A percentile compares a stretch with the other conserved stretches of the same genome.
Conservation (phyloP, 2,113 vertebrate genomes). For the Heterochromis multidens region DNA sequence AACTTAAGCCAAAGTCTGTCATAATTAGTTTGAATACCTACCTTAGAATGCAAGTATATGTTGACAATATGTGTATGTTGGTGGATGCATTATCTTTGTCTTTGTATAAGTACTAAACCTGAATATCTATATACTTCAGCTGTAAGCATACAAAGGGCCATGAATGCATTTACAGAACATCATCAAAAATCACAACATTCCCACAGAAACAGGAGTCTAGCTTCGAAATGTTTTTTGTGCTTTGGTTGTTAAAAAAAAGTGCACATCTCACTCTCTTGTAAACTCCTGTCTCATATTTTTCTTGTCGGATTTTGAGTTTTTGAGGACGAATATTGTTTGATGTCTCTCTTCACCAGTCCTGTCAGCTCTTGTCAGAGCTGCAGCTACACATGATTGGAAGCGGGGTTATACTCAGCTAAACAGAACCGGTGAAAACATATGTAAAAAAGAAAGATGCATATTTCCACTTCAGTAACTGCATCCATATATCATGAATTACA, state of each 20-base stretch:
- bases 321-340: neutral
- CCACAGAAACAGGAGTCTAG: neutral
- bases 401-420: neutral
- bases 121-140: slow-evolving; percentile 24
- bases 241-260: neutral
- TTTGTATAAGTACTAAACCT: neutral
- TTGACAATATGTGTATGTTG: neutral
- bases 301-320: neutral
- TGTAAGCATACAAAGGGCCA: slow-evolving; percentile 9
- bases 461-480: neutral
- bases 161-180: neutral
- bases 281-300: neutral
- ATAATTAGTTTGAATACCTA: neutral
- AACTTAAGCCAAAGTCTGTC: neutral
- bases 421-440: neutral
- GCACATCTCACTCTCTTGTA: neutral
- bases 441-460: neutral
- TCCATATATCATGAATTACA: neutral
- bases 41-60: neutral
- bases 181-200: neutral
- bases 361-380: neutral
- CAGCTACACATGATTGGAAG: neutral
- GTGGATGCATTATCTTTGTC: neutral
- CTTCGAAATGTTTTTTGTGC: neutral
- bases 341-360: neutral